These are phyloP conservation scores for Orchesella flavescens DNA, from an alignment of 2,888 invertebrate genomes.

Conservation along the genomic window DNA sequence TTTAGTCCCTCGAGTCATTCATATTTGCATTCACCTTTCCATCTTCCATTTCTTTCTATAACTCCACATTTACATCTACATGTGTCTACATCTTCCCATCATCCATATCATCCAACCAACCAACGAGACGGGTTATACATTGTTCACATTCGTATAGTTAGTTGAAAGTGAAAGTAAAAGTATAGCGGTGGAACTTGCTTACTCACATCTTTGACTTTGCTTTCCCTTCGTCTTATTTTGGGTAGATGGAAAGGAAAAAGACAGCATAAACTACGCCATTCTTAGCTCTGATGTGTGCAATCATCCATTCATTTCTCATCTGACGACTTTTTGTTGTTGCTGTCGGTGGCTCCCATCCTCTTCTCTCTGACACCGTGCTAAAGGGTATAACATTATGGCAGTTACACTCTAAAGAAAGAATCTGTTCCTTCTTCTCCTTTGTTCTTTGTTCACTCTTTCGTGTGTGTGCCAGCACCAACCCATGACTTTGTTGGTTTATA, in stretches of 20 bases:
- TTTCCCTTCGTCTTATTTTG: background rate
- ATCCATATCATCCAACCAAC: constrained; percentile 27
- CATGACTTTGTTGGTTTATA: too few species aligned
- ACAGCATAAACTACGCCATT: constrained; percentile 13
- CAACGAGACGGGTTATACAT: constrained; percentile 45
- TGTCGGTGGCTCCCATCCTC: background rate
- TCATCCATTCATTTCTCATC: constrained; percentile 54
- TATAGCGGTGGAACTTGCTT: constrained; percentile 14
- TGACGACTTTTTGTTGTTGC: constrained; percentile 23
- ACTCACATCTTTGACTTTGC: constrained; percentile 1
- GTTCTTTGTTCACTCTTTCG: constrained; percentile 4
- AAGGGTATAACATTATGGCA: too few species aligned
- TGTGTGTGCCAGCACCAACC: too few species aligned
- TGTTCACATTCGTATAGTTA: background rate
- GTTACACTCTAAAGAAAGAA: background rate
- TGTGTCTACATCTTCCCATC: constrained; percentile 12
- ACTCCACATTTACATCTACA: constrained; percentile 19
- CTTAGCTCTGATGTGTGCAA: constrained; percentile 40
- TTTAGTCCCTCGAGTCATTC: constrained; percentile 64
- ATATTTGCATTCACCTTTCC: constrained; percentile 65
- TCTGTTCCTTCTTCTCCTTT: background rate
- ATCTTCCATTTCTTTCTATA: constrained; percentile 29
- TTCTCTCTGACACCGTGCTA: constrained; percentile 12
- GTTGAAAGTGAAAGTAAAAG: background rate
- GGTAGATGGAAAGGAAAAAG: constrained; percentile 7